These are phyloP conservation scores for pig (Sus scrofa) DNA, from an alignment of 2,113 vertebrate species.

Conservation along the genomic window T2T-Sscrofa CM000825.6:91463001-91463500, in stretches of 20 bases:
- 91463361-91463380: neutral
- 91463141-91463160: no score
- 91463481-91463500: neutral
- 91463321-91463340: neutral
- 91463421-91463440: neutral
- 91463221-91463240: no score
- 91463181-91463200: no score
- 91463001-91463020: no score
- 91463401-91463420: neutral
- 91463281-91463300: neutral
- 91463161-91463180: no score
- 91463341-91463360: neutral
- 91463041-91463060: no score
- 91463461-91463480: neutral
- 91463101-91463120: no score
- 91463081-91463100: no score
- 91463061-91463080: no score
- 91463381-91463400: neutral
- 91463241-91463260: neutral
- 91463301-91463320: neutral
- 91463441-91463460: neutral
- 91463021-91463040: no score
- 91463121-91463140: no score
- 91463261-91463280: neutral
- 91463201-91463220: no score